Conservation (phyloP, 2,797 vertebrate species). For the Mormyrops boulengeri region DNA sequence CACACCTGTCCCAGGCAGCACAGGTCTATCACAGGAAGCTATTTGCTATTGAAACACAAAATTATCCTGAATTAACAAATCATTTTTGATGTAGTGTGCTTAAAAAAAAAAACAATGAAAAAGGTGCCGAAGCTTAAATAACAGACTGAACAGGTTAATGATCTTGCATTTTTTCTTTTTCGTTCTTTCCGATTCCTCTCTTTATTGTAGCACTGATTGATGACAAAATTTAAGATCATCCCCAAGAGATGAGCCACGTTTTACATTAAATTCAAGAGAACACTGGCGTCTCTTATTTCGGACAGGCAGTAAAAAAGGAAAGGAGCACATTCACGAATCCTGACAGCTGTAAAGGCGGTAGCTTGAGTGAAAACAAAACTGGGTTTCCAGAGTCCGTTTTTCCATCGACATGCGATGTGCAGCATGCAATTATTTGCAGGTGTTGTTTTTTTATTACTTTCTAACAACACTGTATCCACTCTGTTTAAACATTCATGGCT, state of each 20-base stretch:
- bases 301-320: background rate
- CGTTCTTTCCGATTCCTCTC: background rate
- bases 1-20: background rate
- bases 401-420: background rate
- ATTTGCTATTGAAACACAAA: background rate
- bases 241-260: background rate
- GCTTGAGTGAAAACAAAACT: background rate
- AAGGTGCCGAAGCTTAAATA: background rate
- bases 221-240: background rate
- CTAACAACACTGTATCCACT: constrained; percentile 9
- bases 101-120: background rate
- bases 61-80: background rate
- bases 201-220: background rate
- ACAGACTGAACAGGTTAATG: background rate
- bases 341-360: background rate
- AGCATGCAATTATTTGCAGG: constrained; percentile 10
- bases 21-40: background rate
- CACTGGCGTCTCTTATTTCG: background rate
- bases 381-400: background rate
- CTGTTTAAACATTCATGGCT: background rate
- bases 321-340: background rate
- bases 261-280: background rate
- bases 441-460: constrained; percentile 2
- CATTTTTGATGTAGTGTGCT: background rate
- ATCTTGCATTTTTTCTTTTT: background rate